These are phyloP conservation scores for Tiaroga cobitis DNA, from an alignment of 2,797 vertebrate genomes.

Conservation along the genomic window DNA sequence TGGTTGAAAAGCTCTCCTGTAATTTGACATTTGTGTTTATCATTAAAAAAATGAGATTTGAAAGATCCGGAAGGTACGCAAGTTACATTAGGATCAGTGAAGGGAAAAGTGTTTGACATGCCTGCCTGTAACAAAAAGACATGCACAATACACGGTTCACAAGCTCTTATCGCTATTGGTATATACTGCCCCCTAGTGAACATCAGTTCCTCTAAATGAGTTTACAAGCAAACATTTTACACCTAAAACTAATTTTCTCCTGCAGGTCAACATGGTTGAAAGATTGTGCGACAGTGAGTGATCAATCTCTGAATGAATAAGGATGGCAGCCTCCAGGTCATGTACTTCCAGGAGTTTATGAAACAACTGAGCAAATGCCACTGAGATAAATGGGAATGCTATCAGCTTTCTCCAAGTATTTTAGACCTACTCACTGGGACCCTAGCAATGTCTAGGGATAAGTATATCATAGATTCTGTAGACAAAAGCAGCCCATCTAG, in stretches of 20 bases:
- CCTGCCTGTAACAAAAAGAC: not conserved
- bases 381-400: not conserved
- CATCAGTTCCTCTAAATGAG: not conserved
- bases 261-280: not conserved
- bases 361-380: not conserved
- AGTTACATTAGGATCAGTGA: not conserved
- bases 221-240: not conserved
- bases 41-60: not conserved
- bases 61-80: not conserved
- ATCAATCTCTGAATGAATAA: not conserved
- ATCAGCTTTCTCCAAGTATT: not conserved
- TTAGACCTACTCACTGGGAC: too few relatives aligned
- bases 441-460: too few relatives aligned
- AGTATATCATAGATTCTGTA: not conserved
- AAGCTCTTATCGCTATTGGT: not conserved
- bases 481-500: not conserved
- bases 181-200: conserved; percentile 24
- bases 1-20: not conserved
- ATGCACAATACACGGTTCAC: not conserved
- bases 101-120: not conserved
- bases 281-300: not conserved
- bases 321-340: not conserved
- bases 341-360: not conserved
- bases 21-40: conserved; percentile 5
- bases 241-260: not conserved